Base-by-base conservation (phyloP, 2,113 vertebrate genomes). In the Mola mola region DNA sequence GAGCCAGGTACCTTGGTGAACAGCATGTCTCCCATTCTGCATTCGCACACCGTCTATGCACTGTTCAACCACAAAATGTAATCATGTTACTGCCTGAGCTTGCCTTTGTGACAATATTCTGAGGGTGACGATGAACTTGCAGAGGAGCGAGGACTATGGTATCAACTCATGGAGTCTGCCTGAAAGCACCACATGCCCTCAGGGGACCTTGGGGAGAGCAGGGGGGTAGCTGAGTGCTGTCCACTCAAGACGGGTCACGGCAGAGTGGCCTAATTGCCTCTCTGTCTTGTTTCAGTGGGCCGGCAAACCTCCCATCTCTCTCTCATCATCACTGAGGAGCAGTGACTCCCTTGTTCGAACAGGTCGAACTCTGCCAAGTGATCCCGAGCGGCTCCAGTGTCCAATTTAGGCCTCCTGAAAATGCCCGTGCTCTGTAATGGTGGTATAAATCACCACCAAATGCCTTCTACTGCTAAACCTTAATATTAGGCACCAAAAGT, bases 251-350 rank as follows among this genome's bases (percentile, higher is more conserved):
- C 71, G 33, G 81, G 87, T 87, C 87, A 87, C 43, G 68, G 83
- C 68, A 67, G 83, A 82, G 81, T 67, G 42, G 67, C 82, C 86
- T 89, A 90, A 71, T 87, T 91, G 87, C 79, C 85, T 90, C 79
- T 79, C 74, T 81, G 9, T 82, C 78, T 82, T 78, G 21, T 82
- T 82, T 77, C 76, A 72, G 71, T 70, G 72, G 66, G 80, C 71
- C 61, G n/a, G 66, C 25, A 66, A 77, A 75, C 69, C 67, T 64
- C 69, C 70, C 60, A 71, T 77, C 63, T 67, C 50, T 44, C 76
- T 68, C 22, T 24, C 55, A 80, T 87, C 75, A 72, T 73, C 60
- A 70, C 70, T 38, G 55, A 73, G 50, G 71, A 61, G 50, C 60
- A 58, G 24, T 46, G 65, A 50, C 58, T 82, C 46, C 41, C 67